Conservation (phyloP, 2,113 vertebrate genomes). For the Microcebus tavaratra region DNA sequence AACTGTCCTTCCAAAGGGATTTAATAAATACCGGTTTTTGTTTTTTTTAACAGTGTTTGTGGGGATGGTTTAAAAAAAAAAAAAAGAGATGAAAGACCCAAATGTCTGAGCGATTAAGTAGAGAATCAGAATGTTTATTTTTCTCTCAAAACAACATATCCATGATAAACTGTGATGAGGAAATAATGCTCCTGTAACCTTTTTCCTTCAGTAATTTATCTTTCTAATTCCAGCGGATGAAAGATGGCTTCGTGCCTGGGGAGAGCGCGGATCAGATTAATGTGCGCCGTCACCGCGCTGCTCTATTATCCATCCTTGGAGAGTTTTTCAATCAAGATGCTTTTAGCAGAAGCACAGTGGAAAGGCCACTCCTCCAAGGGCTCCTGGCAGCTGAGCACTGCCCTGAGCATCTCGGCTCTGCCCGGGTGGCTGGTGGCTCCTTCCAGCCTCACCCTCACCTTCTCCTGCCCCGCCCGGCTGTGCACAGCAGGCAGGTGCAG, state of each 20-base stretch:
- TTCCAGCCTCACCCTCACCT: not conserved
- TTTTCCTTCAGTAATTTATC: not conserved
- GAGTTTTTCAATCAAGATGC: not conserved
- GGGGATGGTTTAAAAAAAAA: not conserved
- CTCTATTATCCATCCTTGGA: not conserved
- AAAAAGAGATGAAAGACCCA: not conserved
- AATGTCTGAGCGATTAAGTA: not conserved
- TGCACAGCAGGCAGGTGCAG: rapidly evolving
- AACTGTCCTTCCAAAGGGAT: not conserved
- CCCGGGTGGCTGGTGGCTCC: not conserved
- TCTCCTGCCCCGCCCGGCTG: not conserved
- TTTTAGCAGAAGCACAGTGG: not conserved
- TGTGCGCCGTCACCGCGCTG: rapidly evolving
- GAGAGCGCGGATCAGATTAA: not conserved
- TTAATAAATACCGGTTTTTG: not conserved
- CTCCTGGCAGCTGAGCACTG: not conserved
- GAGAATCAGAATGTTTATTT: not conserved
- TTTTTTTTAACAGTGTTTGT: not conserved
- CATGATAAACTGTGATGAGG: not conserved
- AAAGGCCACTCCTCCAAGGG: rapidly evolving
- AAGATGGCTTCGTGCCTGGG: not conserved
- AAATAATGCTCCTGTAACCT: not conserved
- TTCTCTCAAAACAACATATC: not conserved
- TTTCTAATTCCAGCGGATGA: not conserved
- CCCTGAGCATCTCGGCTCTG: not conserved